A percentile compares a stretch with the other conserved stretches of the same genome.
Evolutionary conservation across 2,113 vertebrate genomes (phyloP).

Genomic region (Drymodes brunneopygia): DNA sequence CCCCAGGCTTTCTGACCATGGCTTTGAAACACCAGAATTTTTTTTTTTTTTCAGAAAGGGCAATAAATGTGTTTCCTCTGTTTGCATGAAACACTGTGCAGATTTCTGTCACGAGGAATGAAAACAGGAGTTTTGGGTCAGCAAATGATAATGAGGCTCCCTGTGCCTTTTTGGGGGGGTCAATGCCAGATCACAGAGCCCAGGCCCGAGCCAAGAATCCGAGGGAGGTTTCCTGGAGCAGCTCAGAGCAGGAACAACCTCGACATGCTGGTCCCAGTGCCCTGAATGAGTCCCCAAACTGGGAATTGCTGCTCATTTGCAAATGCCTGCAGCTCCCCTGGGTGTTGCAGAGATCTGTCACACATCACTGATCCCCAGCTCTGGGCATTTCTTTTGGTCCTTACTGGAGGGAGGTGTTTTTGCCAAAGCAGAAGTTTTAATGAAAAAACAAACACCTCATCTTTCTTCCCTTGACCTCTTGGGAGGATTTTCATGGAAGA

Average conservation of each 20-base stretch:
- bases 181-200: slow-evolving; percentile 62
- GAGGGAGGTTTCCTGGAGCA: slow-evolving; percentile 48
- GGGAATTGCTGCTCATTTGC: background rate
- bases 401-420: background rate
- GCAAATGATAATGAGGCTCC: slow-evolving; percentile 52
- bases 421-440: background rate
- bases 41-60: slow-evolving; percentile 46
- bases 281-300: background rate
- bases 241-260: slow-evolving; percentile 4
- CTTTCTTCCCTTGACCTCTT: background rate
- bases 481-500: background rate
- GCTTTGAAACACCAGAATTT: slow-evolving; percentile 28
- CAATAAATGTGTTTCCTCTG: slow-evolving; percentile 61
- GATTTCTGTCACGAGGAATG: slow-evolving; percentile 62
- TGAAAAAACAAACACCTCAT: background rate
- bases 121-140: slow-evolving; percentile 69
- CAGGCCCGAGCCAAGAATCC: background rate
- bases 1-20: background rate
- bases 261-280: background rate
- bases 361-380: background rate
- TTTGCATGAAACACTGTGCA: slow-evolving; percentile 49
- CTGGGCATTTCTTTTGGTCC: background rate
- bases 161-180: slow-evolving; percentile 43
- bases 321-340: background rate
- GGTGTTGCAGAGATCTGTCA: background rate